Evolutionary conservation across 2,113 vertebrate species (phyloP).

Genomic region (Cariama cristata): DNA sequence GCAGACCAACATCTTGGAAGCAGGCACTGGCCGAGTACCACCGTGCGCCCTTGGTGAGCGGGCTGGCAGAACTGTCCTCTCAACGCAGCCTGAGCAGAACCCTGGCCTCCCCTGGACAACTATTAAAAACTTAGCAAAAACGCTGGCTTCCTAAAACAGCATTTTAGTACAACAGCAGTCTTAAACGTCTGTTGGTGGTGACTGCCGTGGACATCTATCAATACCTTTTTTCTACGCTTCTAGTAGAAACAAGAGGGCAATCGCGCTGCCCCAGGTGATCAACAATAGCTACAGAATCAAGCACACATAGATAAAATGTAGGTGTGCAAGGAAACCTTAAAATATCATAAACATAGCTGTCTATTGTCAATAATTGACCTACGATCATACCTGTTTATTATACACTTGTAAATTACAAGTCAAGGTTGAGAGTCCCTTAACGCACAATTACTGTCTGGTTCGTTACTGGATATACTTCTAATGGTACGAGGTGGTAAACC

Average conservation of each 20-base stretch:
- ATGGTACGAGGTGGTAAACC: neutral
- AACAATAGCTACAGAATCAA: neutral
- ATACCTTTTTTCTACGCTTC: neutral
- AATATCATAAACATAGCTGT: neutral
- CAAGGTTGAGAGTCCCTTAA: neutral
- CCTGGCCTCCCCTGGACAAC: neutral
- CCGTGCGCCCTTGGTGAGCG: accelerated
- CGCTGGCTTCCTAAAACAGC: neutral
- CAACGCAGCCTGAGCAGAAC: neutral
- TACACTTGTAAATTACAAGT: neutral
- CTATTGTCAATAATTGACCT: neutral
- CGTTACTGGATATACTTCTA: neutral
- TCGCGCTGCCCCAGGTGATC: neutral
- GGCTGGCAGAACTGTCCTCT: neutral
- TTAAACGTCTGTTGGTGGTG: neutral
- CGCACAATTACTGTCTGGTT: constrained; percentile 11
- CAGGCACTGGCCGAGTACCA: neutral
- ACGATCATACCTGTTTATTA: neutral
- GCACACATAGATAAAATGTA: neutral
- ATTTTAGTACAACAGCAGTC: neutral
- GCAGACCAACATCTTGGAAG: neutral
- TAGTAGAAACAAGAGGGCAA: neutral
- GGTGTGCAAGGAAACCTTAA: neutral
- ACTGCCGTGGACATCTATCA: neutral
- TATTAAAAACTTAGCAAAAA: neutral